A percentile compares a stretch with the other conserved stretches of the same genome.
These are phyloP conservation scores for Cheilosia pagana DNA, from an alignment of 2,888 invertebrate genomes.

Conservation along the genomic window DNA sequence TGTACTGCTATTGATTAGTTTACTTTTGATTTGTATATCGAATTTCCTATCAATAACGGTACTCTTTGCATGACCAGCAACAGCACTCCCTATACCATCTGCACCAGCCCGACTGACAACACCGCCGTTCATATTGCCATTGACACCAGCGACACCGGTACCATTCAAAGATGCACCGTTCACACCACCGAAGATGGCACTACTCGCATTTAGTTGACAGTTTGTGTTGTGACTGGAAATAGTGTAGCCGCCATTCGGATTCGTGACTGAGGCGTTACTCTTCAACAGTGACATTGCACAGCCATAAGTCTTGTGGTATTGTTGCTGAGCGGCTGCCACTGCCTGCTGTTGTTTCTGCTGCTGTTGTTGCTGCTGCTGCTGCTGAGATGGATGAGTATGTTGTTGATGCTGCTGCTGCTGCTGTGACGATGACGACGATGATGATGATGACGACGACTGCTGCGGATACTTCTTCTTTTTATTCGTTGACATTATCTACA, in stretches of 20 bases:
- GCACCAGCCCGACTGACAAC: conserved; percentile 31
- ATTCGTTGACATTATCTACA: conserved; percentile 80
- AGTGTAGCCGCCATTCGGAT: conserved; percentile 57
- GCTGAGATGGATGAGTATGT: conserved; percentile 75
- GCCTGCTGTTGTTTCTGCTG: conserved; percentile 48
- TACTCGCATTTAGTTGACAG: conserved; percentile 56
- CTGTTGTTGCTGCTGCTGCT: conserved; percentile 76
- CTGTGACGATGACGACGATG: conserved; percentile 70
- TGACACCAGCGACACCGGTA: conserved; percentile 31
- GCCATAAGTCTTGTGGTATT: conserved; percentile 79
- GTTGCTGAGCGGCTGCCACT: conserved; percentile 48
- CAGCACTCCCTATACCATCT: conserved; percentile 48
- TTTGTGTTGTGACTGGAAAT: conserved; percentile 61
- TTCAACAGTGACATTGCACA: conserved; percentile 78
- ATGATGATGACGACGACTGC: conserved; percentile 55
- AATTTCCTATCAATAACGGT: conserved; percentile 78
- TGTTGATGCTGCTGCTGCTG: conserved; percentile 76
- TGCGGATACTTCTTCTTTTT: conserved; percentile 79
- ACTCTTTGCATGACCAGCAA: conserved; percentile 59
- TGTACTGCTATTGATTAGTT: conserved; percentile 78
- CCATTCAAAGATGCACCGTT: conserved; percentile 76
- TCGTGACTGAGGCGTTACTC: conserved; percentile 59
- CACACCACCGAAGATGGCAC: conserved; percentile 75
- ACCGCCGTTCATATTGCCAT: conserved; percentile 49
- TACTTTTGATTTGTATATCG: conserved; percentile 78